phyloP scores from a whole-genome alignment of 2,113 vertebrate genomes.

The Catharus minimus region DNA sequence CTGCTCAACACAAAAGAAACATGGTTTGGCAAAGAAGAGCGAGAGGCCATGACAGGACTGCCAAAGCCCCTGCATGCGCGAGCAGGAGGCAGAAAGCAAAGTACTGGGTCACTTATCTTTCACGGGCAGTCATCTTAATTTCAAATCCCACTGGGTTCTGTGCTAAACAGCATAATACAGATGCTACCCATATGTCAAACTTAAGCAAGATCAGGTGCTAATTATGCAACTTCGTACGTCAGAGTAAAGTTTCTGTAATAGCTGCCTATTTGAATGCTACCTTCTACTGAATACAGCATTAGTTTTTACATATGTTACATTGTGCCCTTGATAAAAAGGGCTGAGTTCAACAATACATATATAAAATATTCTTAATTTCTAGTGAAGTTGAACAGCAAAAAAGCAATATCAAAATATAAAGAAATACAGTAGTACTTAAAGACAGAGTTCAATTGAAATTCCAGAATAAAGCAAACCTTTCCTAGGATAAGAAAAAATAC shows the following conservation, averaged over 20 bases:
- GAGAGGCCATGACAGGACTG: fast-evolving
- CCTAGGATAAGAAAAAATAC: not conserved
- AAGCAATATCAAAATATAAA: not conserved
- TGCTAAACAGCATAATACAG: not conserved
- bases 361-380: not conserved
- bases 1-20: fast-evolving
- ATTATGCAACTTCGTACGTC: not conserved
- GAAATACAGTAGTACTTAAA: not conserved
- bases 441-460: not conserved
- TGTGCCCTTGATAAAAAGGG: not conserved
- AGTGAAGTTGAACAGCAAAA: not conserved
- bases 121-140: not conserved
- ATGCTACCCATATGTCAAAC: not conserved
- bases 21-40: not conserved
- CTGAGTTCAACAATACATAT: not conserved
- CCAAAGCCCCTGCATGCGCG: fast-evolving
- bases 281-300: not conserved
- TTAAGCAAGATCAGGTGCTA: not conserved
- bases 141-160: not conserved
- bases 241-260: not conserved
- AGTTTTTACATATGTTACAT: not conserved
- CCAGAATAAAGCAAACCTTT: not conserved
- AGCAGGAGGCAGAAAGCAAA: not conserved
- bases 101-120: not conserved
- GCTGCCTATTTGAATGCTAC: not conserved